These are phyloP conservation scores for Halictus quadricinctus DNA, from an alignment of 2,888 invertebrate species.

Conservation along the genomic window DNA sequence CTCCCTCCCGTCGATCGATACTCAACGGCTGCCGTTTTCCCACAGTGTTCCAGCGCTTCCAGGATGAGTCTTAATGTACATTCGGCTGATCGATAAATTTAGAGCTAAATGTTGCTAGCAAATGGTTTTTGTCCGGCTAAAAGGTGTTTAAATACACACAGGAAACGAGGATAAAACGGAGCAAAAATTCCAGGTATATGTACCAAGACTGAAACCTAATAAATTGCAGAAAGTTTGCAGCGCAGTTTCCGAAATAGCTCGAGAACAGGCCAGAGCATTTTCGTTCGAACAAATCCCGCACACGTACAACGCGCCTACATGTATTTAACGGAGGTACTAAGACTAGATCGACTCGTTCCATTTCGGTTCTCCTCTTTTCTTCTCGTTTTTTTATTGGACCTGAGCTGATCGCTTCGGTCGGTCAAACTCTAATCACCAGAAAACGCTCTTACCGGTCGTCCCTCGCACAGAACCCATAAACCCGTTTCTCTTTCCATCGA, in stretches of 20 bases:
- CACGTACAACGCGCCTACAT: neutral
- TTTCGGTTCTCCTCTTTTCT: slow-evolving; percentile 25
- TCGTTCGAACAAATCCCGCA: neutral
- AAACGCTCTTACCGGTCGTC: slow-evolving; percentile 63
- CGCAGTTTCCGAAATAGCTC: neutral
- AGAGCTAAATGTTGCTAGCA: neutral
- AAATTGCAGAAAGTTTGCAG: neutral
- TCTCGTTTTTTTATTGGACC: slow-evolving; percentile 57
- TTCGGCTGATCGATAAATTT: slow-evolving; percentile 72
- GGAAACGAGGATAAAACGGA: neutral
- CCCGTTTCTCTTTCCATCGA: slow-evolving; percentile 52
- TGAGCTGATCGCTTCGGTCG: slow-evolving; percentile 58
- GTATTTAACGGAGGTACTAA: slow-evolving; percentile 23
- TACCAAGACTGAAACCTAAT: neutral
- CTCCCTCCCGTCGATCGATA: slow-evolving; percentile 57
- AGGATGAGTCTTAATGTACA: slow-evolving; percentile 60
- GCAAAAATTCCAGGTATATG: too few species aligned
- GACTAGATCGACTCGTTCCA: slow-evolving; percentile 4
- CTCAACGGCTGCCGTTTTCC: slow-evolving; percentile 49
- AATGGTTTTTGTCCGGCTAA: neutral
- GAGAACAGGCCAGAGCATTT: neutral
- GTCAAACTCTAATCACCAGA: slow-evolving; percentile 71
- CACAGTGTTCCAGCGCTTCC: slow-evolving; percentile 27
- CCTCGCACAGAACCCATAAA: slow-evolving; percentile 50
- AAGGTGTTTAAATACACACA: neutral